Percentiles rank a stretch among this genome's conserved stretches.
Conservation (phyloP, 2,113 vertebrate genomes). For the Tautogolabrus adspersus region DNA sequence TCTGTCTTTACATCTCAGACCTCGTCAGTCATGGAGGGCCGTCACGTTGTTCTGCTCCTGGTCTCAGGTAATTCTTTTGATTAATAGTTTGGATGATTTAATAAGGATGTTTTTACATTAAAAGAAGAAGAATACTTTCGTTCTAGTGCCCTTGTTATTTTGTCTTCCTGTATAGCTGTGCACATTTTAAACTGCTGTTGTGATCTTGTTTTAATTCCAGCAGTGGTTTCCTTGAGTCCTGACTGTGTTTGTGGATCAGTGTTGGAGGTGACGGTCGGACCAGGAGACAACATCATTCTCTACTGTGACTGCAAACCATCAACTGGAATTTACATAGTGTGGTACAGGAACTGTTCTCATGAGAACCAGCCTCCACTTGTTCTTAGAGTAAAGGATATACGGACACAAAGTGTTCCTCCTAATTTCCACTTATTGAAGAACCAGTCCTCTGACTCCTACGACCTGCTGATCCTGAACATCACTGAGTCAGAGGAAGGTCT, state of each 20-base stretch:
- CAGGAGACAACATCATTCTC: constrained; percentile 54
- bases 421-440: not conserved
- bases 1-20: not conserved
- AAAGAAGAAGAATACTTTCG: not conserved
- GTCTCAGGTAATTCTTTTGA: constrained; percentile 28
- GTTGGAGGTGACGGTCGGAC: constrained; percentile 18
- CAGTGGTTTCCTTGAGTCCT: constrained; percentile 1
- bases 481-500: constrained; percentile 48
- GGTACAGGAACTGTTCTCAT: constrained; percentile 65
- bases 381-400: not conserved
- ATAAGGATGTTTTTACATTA: not conserved
- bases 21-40: constrained; percentile 17
- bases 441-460: not conserved
- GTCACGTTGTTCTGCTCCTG: not conserved
- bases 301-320: constrained; percentile 36
- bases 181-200: not conserved
- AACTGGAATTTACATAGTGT: constrained; percentile 16
- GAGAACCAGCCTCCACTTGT: constrained; percentile 53
- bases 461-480: constrained; percentile 57
- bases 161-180: too few relatives aligned
- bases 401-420: not conserved
- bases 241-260: constrained; percentile 16
- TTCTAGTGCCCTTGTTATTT: not conserved
- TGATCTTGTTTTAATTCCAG: constrained; percentile 16
- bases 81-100: accelerated